These are phyloP conservation scores for Cuculus canorus DNA, from an alignment of 2,797 vertebrate genomes.

Conservation along the genomic window DNA sequence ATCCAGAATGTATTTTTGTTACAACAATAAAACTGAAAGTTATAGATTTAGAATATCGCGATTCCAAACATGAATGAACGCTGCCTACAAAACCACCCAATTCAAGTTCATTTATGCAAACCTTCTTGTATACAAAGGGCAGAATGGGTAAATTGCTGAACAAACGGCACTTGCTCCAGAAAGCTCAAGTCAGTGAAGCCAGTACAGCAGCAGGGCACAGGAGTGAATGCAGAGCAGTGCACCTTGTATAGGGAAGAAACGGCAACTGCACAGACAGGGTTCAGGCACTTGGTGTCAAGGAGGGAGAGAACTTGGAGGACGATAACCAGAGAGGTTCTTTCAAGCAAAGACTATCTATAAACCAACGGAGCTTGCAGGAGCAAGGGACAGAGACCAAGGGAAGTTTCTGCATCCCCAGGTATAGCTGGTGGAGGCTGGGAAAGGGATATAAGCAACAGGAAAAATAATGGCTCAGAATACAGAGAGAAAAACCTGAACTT, in stretches of 20 bases:
- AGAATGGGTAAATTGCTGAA: not conserved
- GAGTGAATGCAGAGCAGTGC: rapidly evolving
- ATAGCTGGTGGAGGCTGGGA: not conserved
- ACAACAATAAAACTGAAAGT: not conserved
- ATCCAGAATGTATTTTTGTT: not conserved
- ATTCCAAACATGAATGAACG: not conserved
- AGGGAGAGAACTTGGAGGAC: not conserved
- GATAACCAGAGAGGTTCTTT: not conserved
- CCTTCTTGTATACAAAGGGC: not conserved
- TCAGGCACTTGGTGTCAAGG: not conserved
- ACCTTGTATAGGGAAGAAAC: rapidly evolving
- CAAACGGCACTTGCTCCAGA: not conserved
- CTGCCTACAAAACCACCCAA: not conserved
- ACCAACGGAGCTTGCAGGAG: not conserved
- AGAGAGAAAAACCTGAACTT: not conserved
- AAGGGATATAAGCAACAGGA: rapidly evolving
- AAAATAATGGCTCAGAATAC: not conserved
- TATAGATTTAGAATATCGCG: not conserved
- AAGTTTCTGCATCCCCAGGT: not conserved
- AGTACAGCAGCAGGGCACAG: not conserved
- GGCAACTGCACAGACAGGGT: not conserved
- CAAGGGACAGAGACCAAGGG: not conserved
- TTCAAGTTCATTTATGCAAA: not conserved
- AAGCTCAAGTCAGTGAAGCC: not conserved
- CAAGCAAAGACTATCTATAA: not conserved